Conservation (phyloP, 2,888 invertebrate genomes). For the Bombylius major region DNA sequence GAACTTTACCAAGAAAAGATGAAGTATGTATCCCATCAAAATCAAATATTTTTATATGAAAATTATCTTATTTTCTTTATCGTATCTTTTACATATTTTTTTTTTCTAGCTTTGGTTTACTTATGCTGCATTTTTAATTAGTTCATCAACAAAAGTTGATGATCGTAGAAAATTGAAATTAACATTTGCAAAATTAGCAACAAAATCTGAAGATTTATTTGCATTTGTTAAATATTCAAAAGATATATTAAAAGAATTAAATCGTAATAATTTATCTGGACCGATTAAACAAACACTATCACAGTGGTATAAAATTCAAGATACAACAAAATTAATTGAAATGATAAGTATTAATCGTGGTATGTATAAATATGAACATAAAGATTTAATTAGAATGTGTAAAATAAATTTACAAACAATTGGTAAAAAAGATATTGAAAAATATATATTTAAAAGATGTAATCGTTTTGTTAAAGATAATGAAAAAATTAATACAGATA, state of each 20-base stretch:
- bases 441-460: constrained; percentile 18
- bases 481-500: background rate
- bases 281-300: constrained; percentile 27
- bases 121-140: constrained; percentile 24
- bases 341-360: constrained; percentile 24
- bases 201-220: constrained; percentile 24
- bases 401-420: constrained; percentile 19
- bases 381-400: constrained; percentile 23
- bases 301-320: constrained; percentile 25
- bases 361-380: constrained; percentile 21
- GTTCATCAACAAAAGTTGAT: background rate
- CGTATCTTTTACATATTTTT: background rate
- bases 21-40: constrained; percentile 20
- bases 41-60: background rate
- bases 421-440: constrained; percentile 13
- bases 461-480: constrained; percentile 15
- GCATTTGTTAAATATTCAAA: constrained; percentile 24
- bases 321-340: constrained; percentile 18
- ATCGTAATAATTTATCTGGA: constrained; percentile 22
- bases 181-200: constrained; percentile 19
- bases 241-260: constrained; percentile 18
- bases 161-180: constrained; percentile 15
- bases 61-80: too few species aligned
- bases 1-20: constrained; percentile 24
- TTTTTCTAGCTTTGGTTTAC: constrained; percentile 20